Evolutionary conservation across 2,797 vertebrate species (phyloP).

Genomic region (Yasuhikotakia modesta): DNA sequence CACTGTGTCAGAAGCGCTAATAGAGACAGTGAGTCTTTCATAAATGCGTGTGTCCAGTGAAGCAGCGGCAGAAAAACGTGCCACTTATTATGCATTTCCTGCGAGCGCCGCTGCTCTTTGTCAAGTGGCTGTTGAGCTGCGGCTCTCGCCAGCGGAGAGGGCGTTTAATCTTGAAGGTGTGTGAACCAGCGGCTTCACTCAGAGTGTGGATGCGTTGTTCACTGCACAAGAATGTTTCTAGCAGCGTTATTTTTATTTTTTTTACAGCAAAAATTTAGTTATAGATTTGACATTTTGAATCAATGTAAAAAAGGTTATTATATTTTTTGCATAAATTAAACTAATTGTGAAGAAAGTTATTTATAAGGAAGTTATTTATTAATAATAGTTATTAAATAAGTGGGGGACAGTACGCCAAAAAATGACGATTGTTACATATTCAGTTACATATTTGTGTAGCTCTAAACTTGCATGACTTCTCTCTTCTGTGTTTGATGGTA

Average conservation of each 20-base stretch:
- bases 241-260: not conserved
- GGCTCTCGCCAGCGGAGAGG: slow-evolving; percentile 41
- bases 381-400: no score
- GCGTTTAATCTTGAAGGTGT: slow-evolving; percentile 49
- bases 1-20: not conserved
- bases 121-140: slow-evolving; percentile 54
- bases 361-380: no score
- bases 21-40: slow-evolving; percentile 10
- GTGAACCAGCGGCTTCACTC: slow-evolving; percentile 30
- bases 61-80: not conserved
- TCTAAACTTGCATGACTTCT: not conserved
- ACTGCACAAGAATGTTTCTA: not conserved
- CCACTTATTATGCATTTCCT: slow-evolving; percentile 42
- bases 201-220: not conserved
- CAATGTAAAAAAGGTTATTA: no score
- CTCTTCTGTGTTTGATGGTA: no score
- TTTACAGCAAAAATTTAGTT: no score
- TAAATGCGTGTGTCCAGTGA: not conserved
- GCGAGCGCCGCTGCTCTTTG: slow-evolving; percentile 40
- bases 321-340: no score
- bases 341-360: no score
- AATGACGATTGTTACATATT: not conserved
- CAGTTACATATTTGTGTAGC: not conserved
- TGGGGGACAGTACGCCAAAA: no score
- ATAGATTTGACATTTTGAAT: no score